Percentiles rank a stretch among this genome's conserved stretches.
These are phyloP conservation scores for Falcaria lacertinaria DNA, from an alignment of 2,888 invertebrate species.

Conservation along the genomic window DNA sequence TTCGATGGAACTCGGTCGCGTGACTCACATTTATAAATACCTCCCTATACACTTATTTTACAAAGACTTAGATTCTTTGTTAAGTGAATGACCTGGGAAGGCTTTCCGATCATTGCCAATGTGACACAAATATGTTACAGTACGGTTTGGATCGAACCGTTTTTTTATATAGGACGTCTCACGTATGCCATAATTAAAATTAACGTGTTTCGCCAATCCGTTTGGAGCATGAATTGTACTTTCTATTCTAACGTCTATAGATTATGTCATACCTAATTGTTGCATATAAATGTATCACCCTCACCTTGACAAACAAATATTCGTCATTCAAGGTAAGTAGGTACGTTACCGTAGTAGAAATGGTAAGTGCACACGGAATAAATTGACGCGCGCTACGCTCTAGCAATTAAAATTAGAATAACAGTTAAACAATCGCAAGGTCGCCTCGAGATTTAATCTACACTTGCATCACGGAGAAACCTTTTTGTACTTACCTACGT, in stretches of 20 bases:
- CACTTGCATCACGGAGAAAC: neutral
- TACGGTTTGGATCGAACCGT: too few species aligned
- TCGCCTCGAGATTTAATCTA: constrained; percentile 5
- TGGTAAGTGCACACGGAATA: neutral
- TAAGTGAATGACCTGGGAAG: neutral
- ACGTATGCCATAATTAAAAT: too few species aligned
- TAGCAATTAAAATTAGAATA: constrained; percentile 6
- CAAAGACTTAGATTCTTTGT: neutral
- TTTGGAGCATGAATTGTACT: too few species aligned
- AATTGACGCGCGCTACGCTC: neutral
- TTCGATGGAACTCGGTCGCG: constrained; percentile 12
- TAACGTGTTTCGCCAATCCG: too few species aligned
- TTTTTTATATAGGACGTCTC: too few species aligned
- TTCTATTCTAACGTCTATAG: too few species aligned
- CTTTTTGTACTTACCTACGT: too few species aligned
- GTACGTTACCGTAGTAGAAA: neutral
- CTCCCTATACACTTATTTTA: neutral
- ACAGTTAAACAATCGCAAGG: constrained; percentile 10
- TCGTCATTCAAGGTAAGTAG: neutral
- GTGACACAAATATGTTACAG: neutral
- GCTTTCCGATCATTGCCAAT: neutral
- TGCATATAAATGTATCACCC: neutral
- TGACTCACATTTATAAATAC: constrained; percentile 12
- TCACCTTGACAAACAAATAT: neutral
- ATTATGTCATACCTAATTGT: neutral